Evolutionary conservation across 2,113 vertebrate genomes (phyloP), one percentile per base, ranked within the genome.

Genomic region (Electrona antarctica): DNA sequence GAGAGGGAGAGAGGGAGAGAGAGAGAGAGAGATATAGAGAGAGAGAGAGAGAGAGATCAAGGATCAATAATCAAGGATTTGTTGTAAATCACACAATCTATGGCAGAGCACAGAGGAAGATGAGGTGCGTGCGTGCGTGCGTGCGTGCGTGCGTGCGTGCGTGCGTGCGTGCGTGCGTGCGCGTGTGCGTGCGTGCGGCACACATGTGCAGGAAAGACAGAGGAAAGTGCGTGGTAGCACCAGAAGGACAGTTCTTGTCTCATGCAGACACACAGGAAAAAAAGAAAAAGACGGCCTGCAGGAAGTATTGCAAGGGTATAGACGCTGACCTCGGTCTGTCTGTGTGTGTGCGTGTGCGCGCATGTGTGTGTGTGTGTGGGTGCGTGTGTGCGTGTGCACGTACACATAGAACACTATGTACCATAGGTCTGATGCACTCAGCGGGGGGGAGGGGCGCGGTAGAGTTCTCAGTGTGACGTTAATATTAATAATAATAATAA

Each of bases 231-330:
- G 50, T 52, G 50, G 4, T 2, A 41, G 33, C 33, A 41, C 21
- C 21, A 13, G 41, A 76, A 62, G 67, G 47, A 66, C 1, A 1
- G 45, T 82, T 77, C 69, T 79, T 61, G 72, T 68, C 73, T 70
- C 21, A 21, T 21, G 21, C 3, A 46, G 50, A 11, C 9, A 52
- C 50, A 52, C 3, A 9, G 50, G 0, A n/a, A 73, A 73, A 73
- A 10, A 70, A 71, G 80, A 79, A 78, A 69, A 80, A 79, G 81
- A 81, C 85, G 33, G 33, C 33, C 33, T 41, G 33, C 33, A 85
- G 83, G 85, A 87, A 90, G 51, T 60, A 2, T 1, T 7, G 69
- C 75, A 49, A 59, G 2, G 78, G 21, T 21, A 73, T 55, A 71
- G 71, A 61, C 0, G 60, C 79, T 71, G 79, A 78, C 71, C 76